Conservation (phyloP, 1,140 invertebrate genomes). For the Ostrea edulis region DNA sequence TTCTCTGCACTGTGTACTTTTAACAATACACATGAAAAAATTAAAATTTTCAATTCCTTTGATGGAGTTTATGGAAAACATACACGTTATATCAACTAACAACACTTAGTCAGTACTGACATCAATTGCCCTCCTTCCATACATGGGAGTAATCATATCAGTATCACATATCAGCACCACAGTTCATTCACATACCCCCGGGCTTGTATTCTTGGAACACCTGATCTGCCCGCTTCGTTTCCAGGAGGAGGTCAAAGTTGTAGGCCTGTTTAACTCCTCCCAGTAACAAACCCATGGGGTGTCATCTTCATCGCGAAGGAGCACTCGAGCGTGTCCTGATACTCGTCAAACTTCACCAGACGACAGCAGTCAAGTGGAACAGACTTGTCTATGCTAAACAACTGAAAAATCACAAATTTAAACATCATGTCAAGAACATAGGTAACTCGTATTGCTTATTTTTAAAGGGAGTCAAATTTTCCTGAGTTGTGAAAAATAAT, state of each 20-base stretch:
- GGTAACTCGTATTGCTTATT: not conserved
- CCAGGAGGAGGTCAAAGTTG: constrained; percentile 85
- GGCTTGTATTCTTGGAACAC: constrained; percentile 85
- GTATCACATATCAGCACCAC: no score
- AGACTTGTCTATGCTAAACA: constrained; percentile 83
- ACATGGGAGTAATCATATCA: no score
- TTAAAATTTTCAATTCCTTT: no score
- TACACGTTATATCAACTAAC: no score
- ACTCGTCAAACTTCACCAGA: constrained; percentile 87
- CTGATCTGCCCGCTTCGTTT: constrained; percentile 84
- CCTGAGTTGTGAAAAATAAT: no score
- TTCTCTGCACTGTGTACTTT: no score
- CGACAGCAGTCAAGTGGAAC: constrained; percentile 85
- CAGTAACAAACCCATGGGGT: constrained; percentile 80
- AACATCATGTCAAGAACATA: not conserved
- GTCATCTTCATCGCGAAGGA: constrained; percentile 86
- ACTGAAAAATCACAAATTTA: constrained; percentile 68
- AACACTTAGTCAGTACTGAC: no score
- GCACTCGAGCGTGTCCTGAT: constrained; percentile 85
- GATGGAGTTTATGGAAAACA: no score
- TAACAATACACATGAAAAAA: no score
- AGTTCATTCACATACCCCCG: constrained; percentile 80
- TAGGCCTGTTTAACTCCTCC: constrained; percentile 79
- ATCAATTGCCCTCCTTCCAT: no score
- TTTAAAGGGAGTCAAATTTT: no score